Conservation (phyloP, 1,140 invertebrate genomes). For the Lucilia sericata region DNA sequence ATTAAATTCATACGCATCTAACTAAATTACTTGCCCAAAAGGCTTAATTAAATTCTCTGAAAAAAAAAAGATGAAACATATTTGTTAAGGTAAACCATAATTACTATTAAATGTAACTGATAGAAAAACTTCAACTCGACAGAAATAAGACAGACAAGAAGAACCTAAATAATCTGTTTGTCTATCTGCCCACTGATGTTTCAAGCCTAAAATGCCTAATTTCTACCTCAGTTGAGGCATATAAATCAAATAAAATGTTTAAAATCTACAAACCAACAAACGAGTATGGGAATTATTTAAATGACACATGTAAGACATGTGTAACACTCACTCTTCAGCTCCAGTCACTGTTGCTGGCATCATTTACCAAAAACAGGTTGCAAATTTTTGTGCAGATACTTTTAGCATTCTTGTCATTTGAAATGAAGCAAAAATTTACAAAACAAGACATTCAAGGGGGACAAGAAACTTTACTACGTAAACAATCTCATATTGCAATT, state of each 20-base stretch:
- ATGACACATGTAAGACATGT: constrained; percentile 26
- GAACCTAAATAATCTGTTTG: not conserved
- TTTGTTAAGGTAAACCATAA: constrained; percentile 15
- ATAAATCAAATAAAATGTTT: constrained; percentile 22
- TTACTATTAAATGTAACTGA: constrained; percentile 8
- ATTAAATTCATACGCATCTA: not conserved
- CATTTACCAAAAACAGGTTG: not conserved
- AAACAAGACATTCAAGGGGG: not conserved
- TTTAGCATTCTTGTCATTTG: not conserved
- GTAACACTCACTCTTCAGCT: not conserved
- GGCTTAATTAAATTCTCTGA: not conserved
- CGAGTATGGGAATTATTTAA: not conserved
- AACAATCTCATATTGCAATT: not conserved
- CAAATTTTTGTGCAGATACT: not conserved
- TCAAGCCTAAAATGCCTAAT: not conserved
- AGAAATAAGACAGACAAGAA: not conserved
- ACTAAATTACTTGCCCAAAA: not conserved
- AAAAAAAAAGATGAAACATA: not conserved
- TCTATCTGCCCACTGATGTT: not conserved
- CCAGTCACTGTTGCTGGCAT: not conserved
- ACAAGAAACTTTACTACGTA: not conserved
- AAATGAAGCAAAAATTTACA: not conserved
- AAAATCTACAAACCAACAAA: not conserved
- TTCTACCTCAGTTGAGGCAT: not conserved
- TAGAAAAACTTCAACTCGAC: not conserved